Evolutionary conservation across 2,888 invertebrate species (phyloP).

Genomic region (Hesperia comma): DNA sequence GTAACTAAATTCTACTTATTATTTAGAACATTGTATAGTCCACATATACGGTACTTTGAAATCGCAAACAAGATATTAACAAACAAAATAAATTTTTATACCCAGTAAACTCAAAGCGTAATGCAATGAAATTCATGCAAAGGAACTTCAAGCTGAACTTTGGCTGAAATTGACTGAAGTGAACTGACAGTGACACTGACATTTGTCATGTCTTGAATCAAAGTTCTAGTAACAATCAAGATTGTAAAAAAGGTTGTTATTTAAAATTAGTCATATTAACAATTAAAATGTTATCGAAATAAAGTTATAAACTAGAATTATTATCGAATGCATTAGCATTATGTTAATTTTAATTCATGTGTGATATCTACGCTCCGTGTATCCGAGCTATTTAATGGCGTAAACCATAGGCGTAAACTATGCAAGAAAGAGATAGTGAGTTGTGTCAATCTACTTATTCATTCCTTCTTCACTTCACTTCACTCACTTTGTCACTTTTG

Average conservation of each 20-base stretch:
- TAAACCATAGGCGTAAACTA: conserved; percentile 15
- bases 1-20: conserved; percentile 16
- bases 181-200: not conserved
- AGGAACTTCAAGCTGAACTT: conserved; percentile 29
- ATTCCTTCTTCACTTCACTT: conserved; percentile 3
- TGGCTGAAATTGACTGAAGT: conserved; percentile 7
- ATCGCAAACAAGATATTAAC: conserved; percentile 19
- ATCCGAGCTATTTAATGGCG: conserved; percentile 21
- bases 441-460: conserved; percentile 40
- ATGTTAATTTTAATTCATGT: not conserved
- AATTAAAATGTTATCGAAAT: no score
- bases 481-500: conserved; percentile 73
- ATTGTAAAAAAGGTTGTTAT: no score
- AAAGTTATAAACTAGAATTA: no score
- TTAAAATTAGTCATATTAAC: no score
- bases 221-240: no score
- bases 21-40: conserved; percentile 31
- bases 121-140: conserved; percentile 7
- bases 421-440: conserved; percentile 18
- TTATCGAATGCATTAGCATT: no score
- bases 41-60: conserved; percentile 29
- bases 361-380: not conserved
- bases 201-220: not conserved
- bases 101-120: conserved; percentile 28
- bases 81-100: conserved; percentile 37